Evolutionary conservation across 1,140 invertebrate species (phyloP).

Genomic region (Ostrea denselamellosa): DNA sequence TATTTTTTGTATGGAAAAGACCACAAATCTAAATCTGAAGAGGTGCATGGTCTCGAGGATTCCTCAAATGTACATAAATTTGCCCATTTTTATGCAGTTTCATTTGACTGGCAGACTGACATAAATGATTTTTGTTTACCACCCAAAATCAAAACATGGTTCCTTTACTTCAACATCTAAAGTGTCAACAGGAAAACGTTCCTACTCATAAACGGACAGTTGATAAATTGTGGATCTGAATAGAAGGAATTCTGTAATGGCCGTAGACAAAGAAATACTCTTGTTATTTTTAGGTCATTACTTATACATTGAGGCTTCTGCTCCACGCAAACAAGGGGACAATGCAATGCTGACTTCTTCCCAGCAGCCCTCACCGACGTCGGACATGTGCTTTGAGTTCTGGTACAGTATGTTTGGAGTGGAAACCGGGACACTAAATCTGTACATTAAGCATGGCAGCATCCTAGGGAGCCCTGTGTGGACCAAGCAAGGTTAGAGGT

Average conservation of each 20-base stretch:
- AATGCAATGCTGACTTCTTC: conserved; percentile 63
- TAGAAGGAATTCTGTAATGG: neutral
- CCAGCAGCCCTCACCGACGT: conserved; percentile 24
- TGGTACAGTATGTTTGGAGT: conserved; percentile 88
- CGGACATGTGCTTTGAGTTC: conserved; percentile 79
- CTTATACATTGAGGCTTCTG: conserved; percentile 73
- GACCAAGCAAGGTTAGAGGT: conserved; percentile 60
- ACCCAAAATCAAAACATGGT: no score
- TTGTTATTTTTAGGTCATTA: conserved; percentile 67
- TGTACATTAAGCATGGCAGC: conserved; percentile 79
- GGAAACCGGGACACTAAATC: conserved; percentile 62
- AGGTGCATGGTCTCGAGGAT: no score
- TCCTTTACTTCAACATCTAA: no score
- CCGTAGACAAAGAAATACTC: neutral
- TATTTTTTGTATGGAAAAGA: no score
- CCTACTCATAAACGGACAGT: no score
- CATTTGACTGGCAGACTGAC: no score
- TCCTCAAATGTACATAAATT: no score
- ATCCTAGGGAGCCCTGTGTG: conserved; percentile 64
- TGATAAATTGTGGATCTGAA: no score
- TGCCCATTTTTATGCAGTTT: no score
- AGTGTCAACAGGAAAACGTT: no score
- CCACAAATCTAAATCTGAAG: no score
- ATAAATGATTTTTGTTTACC: no score
- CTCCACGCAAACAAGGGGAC: conserved; percentile 64